Evolutionary conservation across 2,888 invertebrate genomes (phyloP), one percentile per base, ranked within the genome.

Genomic region (Steinernema hermaphroditum): DNA sequence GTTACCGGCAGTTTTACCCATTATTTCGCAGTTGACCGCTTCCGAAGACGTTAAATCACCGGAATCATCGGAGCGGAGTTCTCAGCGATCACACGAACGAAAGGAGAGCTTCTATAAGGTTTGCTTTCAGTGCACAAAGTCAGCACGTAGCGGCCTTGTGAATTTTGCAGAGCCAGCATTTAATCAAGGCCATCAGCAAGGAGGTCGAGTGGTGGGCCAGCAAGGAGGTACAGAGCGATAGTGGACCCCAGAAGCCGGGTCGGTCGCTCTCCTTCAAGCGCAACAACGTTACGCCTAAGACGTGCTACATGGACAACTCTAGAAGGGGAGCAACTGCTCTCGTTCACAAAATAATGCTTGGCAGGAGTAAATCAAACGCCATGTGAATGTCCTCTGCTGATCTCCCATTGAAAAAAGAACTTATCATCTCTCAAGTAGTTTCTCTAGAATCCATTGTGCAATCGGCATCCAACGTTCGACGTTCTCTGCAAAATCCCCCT

Each of bases 41-140:
- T 8, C 1, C 19, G 34, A 34, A 19, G 0, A 29, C 12, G 69
- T 77, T 4, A 32, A 74, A 9, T 77, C 75, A 22, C 69, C 77
- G 9, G 72, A 74, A 8, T 73, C 79, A 12, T 79, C 81, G 2
- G 79, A 80, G 57, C 68, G 76, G 1, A 79, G 78, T 27, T 83
- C 81, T 2, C 76, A 81, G 62, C 71, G 79, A 29, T 83, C 83
- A 1, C 62, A 71, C 19, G 77, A 80, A 32, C 72, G 80, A n/a
- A 79, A 83, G 71, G 83, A 83, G 50, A 82, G 78, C 70, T 80
- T 81, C 70, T 84, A 84, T 69, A 78, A 80, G 71, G 79, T 80
- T 34, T 22, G 62, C 16, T 32, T 12, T 32, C 8, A n/a, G 16
- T n/a, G n/a, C n/a, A n/a, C n/a, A n/a, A n/a, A n/a, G n/a, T n/a